Conservation (phyloP, 2,888 invertebrate species). For the Prosapia bicincta region DNA sequence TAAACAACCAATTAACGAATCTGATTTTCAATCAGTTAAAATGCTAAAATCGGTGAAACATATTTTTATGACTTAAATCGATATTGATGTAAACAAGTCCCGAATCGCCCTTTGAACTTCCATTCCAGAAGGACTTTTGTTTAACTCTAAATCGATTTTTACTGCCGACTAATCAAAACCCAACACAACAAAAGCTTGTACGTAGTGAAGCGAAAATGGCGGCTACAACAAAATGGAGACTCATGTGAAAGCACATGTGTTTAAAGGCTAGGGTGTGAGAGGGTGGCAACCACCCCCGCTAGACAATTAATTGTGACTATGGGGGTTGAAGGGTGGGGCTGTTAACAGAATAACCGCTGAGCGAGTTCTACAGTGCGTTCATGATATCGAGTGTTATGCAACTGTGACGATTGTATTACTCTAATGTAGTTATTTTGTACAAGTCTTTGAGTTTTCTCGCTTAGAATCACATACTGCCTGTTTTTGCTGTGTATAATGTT, state of each 20-base stretch:
- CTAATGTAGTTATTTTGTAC: too few species aligned
- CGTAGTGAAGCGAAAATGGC: background rate
- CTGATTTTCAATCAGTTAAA: too few species aligned
- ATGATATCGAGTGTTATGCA: too few species aligned
- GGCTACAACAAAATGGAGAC: background rate
- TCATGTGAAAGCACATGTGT: conserved; percentile 8
- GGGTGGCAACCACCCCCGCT: background rate
- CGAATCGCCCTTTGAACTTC: background rate
- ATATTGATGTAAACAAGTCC: too few species aligned
- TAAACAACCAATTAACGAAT: too few species aligned
- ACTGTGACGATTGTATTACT: too few species aligned
- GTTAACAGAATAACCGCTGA: background rate
- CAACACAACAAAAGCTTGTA: background rate
- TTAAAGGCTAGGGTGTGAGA: background rate
- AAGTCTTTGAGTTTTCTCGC: too few species aligned
- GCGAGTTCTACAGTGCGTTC: background rate
- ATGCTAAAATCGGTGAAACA: too few species aligned
- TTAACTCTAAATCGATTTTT: background rate
- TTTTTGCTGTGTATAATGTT: too few species aligned
- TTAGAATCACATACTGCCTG: too few species aligned
- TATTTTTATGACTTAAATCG: too few species aligned
- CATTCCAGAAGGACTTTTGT: background rate
- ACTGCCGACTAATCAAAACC: background rate
- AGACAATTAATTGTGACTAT: conserved; percentile 9
- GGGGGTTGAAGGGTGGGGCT: background rate